Conservation (phyloP, 2,888 invertebrate genomes). For the Caenorhabditis doughertyi region DNA sequence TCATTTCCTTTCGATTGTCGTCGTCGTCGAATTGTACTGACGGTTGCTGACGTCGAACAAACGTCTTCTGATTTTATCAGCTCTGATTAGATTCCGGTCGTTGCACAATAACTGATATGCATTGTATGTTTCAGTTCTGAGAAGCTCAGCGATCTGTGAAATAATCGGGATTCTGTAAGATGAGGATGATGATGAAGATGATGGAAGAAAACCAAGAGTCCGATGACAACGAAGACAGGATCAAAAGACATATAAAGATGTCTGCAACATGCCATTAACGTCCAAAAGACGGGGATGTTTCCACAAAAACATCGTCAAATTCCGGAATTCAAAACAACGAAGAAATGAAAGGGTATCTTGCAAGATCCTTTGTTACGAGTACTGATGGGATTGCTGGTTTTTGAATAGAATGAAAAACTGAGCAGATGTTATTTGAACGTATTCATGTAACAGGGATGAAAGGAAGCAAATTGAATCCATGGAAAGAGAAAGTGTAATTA, state of each 20-base stretch:
- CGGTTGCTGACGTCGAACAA: constrained; percentile 27
- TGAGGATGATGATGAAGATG: neutral
- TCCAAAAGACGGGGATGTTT: constrained; percentile 24
- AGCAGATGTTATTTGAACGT: too few species aligned
- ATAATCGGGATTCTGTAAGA: constrained; percentile 8
- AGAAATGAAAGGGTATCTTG: constrained; percentile 36
- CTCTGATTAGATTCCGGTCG: constrained; percentile 29
- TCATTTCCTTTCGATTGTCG: neutral
- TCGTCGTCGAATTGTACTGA: constrained; percentile 18
- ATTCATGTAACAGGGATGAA: too few species aligned
- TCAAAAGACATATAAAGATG: constrained; percentile 29
- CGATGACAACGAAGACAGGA: constrained; percentile 15
- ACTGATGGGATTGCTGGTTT: neutral
- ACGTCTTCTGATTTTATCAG: constrained; percentile 11
- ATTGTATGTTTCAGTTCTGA: constrained; percentile 8
- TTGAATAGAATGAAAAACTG: neutral
- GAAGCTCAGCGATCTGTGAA: constrained; percentile 8
- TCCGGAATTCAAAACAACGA: constrained; percentile 45
- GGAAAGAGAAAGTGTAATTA: too few species aligned
- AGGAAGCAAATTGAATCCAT: too few species aligned
- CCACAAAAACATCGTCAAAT: constrained; percentile 33
- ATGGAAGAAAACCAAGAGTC: constrained; percentile 14
- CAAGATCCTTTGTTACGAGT: constrained; percentile 35
- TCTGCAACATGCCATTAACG: constrained; percentile 58
- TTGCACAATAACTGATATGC: constrained; percentile 19